Evolutionary conservation across 64 coral and sea anemone species (phyloP).

Genomic region (Acropora yongei): DNA sequence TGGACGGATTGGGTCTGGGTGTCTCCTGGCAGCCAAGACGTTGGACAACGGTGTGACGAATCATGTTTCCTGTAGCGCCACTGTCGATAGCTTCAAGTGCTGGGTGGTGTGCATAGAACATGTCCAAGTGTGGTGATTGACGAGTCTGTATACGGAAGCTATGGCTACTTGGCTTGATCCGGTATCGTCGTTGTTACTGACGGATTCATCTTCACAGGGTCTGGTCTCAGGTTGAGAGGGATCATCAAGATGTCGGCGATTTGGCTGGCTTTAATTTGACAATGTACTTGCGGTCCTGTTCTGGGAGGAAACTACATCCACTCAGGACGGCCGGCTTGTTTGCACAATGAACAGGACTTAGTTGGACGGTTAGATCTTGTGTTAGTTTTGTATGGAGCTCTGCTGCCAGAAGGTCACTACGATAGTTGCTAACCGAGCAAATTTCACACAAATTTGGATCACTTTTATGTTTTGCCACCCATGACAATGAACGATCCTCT

Average conservation of each 20-base stretch:
- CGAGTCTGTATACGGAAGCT: neutral
- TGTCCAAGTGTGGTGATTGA: neutral
- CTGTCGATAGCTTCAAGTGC: neutral
- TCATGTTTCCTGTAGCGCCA: neutral
- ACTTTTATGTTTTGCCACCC: too few species aligned
- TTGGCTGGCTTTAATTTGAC: slow-evolving; percentile 40
- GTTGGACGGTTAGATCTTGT: neutral
- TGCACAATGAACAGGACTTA: neutral
- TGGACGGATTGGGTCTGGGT: neutral
- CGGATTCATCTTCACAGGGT: too few species aligned
- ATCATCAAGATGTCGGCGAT: slow-evolving; percentile 25
- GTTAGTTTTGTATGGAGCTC: neutral
- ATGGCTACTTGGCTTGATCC: neutral
- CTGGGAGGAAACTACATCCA: slow-evolving; percentile 43
- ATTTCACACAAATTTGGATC: too few species aligned
- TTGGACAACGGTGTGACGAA: neutral
- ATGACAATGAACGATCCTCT: too few species aligned
- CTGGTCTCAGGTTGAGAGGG: too few species aligned
- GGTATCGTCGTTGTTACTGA: too few species aligned
- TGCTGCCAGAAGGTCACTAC: neutral
- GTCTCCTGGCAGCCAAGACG: neutral
- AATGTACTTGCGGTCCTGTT: slow-evolving; percentile 38
- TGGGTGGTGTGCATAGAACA: neutral
- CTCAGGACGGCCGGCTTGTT: neutral
- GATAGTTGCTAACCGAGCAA: neutral